Base-by-base conservation (phyloP, 2,113 vertebrate genomes). In the Gopherus evgoodei region DNA sequence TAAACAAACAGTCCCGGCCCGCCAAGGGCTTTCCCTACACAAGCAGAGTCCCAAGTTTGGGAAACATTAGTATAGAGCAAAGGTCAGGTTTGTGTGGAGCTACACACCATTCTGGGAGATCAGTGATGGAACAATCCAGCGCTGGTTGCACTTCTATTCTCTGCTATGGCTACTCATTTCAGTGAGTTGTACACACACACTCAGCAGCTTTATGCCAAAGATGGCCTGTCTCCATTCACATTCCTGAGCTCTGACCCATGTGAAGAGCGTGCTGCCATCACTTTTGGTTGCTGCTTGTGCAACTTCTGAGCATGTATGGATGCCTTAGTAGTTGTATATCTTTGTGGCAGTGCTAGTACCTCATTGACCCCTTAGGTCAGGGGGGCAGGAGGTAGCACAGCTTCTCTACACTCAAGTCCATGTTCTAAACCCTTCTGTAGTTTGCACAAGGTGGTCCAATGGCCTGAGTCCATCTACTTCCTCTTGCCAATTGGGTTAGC, bases 1-100 rank as follows among this genome's bases (percentile, higher is more conserved):
- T 47, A 47, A 47, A 49, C 47, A 49, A 49, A 49, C 47, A 3
- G 47, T 11, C 47, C 47, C 10, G 10, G 47, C 47, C 47, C 47
- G 3, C 47, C 47, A 49, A 11, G 47, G 47, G 47, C 47, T 49
- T 49, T 49, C 47, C 47, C 47, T 49, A 49, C 10, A 11, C 47
- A 49, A 49, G 10, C 47, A 49, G 47, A 49, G 47, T 49, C 47
- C 47, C 47, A 49, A 49, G 47, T 49, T 49, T 49, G 47, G 47
- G 10, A 49, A 49, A 49, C 47, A 49, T 10, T 11, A 49, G 47
- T 84, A 86, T 76, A 90, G 86, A 91, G 8, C 25, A 59, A 72
- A 83, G 82, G 93, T 87, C 72, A 86, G 42, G 42, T 96, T 93
- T 81, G 80, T 69, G 89, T 42, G 52, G 24, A 47, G 22, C 75